Evolutionary conservation across 2,113 vertebrate genomes (phyloP), one percentile per base, ranked within the genome.

Genomic region (Nesoenas mayeri): DNA sequence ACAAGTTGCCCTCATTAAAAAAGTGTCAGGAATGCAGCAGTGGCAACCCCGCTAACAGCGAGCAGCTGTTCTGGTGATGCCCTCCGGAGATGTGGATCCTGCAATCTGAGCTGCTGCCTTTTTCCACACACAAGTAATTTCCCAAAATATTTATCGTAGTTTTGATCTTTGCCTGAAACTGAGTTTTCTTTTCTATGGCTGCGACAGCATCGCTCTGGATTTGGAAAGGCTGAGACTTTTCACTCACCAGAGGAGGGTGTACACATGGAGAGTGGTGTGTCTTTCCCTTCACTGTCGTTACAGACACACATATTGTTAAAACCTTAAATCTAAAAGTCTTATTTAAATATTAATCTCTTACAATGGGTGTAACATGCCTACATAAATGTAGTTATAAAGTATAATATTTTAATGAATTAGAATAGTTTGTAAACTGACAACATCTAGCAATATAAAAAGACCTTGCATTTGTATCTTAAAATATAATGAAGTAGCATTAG

Each of bases 91-190:
- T 83, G 87, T 60, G 71, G 74, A 1, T 36, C 71, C 38, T 83
- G 94, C 91, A 96, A 88, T 91, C 75, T 86, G 91, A 95, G 91
- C 89, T 93, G 57, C 58, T 82, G 62, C 58, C 48, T 91, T 97
- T 91, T 92, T 72, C 72, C n/a, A 8, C 36, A 54, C 70, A 72
- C 32, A 64, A 85, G 53, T 81, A 40, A 85, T 77, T 95, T 95
- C 89, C 74, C 60, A 54, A 96, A 95, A 71, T 95, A 95, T 77
- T 94, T 95, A 62, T 65, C n/a, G 4, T 50, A 70, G 80, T 65
- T 91, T 95, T 92, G 53, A 72, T 93, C 67, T 94, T 94, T 93
- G 66, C 81, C 66, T 28, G 50, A 94, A 95, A 91, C 21, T 8
- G 42, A 92, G 65, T 28, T 94, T 96, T 95, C 61, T 85, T 69